Base-by-base conservation (phyloP, 2,113 vertebrate species). In the Protobothrops flavoviridis region DNA sequence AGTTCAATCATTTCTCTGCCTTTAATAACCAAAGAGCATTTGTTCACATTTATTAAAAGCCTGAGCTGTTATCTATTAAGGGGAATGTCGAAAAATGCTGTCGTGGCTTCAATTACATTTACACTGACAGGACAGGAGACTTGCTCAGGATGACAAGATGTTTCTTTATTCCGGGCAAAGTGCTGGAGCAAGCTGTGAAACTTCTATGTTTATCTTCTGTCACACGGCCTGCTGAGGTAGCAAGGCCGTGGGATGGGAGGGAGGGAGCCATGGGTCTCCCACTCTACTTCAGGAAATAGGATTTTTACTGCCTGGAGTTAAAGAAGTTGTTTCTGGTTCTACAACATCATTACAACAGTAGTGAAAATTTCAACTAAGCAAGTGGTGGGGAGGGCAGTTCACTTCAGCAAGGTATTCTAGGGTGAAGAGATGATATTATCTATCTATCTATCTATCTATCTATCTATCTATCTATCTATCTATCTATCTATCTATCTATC, bases 1-100 rank as follows among this genome's bases (percentile, higher is more conserved):
- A 95, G 95, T 96, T 94, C 95, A 96, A 94, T 96, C 95, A 97
- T 97, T 96, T 96, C 93, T 93, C 89, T 95, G 93, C 94, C 93
- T 94, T 93, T 56, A 95, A 94, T 95, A 94, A 96, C 90, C 92
- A 74, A 43, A 55, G 59, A 88, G 92, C 4, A 21, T 29, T 93
- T 94, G 95, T 92, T 93, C 45, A 89, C 92, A 50, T 95, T 97
- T 94, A 94, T 97, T 94, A 88, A 94, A 93, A 91, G 92, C 43
- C 23, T 94, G 50, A 87, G 50, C 90, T 94, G 96, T 97, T 94
- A 94, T 95, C 90, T 92, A 56, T 74, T 0, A 8, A 92, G 91
- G 17, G 50, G 91, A 93, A 24, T 88, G 93, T 91, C 43, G 26
- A 92, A 55, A 90, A 96, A 94, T 89, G 55, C 89, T 45, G 92